These are phyloP conservation scores for Hyposoter didymator DNA, from an alignment of 2,888 invertebrate species.

Conservation along the genomic window DNA sequence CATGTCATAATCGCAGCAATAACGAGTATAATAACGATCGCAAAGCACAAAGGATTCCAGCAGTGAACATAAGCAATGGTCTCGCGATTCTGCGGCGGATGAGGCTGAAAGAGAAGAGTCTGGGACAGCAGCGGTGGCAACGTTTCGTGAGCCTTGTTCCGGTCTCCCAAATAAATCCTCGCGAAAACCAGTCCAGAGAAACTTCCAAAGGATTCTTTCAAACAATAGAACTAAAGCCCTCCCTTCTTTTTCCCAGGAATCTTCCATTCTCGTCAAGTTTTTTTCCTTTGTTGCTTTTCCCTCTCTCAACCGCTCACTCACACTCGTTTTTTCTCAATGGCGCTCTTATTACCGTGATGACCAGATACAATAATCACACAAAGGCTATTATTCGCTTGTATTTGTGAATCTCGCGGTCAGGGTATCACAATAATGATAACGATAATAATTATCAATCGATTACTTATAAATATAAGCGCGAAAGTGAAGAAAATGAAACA, in stretches of 20 bases:
- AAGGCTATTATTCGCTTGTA: constrained; percentile 14
- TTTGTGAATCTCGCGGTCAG: neutral
- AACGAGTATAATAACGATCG: constrained; percentile 66
- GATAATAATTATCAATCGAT: neutral
- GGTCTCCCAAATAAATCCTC: constrained; percentile 66
- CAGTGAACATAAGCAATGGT: constrained; percentile 61
- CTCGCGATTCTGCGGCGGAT: constrained; percentile 34
- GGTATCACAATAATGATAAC: neutral
- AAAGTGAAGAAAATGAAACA: neutral
- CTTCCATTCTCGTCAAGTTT: constrained; percentile 24
- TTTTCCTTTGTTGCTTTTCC: neutral
- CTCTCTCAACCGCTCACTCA: neutral
- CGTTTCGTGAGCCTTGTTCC: constrained; percentile 60
- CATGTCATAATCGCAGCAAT: constrained; percentile 62
- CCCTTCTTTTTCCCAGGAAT: constrained; percentile 36
- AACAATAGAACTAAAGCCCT: constrained; percentile 55
- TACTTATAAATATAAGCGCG: neutral
- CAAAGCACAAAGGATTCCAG: constrained; percentile 57
- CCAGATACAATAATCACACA: constrained; percentile 14
- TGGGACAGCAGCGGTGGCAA: neutral
- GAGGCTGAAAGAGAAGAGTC: constrained; percentile 5
- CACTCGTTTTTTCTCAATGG: neutral
- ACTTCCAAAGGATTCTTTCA: constrained; percentile 64
- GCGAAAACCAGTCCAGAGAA: constrained; percentile 60
- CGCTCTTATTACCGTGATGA: constrained; percentile 8